Percentiles rank a stretch among this genome's conserved stretches.
Conservation (phyloP, 2,888 invertebrate genomes). For the Notodonta dromedarius region DNA sequence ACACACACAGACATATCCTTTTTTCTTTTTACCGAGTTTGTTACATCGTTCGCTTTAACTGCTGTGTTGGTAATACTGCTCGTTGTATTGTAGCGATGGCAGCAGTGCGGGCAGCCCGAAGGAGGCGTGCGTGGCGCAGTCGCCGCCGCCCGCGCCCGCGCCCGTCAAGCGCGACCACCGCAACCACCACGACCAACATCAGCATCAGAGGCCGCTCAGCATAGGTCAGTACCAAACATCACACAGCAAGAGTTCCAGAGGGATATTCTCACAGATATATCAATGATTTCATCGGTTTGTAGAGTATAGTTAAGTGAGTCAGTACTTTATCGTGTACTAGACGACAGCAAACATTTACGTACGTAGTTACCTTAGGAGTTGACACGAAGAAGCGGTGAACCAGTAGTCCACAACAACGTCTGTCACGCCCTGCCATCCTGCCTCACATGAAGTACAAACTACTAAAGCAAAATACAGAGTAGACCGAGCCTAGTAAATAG, state of each 20-base stretch:
- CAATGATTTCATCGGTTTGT: too few relatives aligned
- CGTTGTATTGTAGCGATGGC: constrained; percentile 65
- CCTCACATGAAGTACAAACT: too few relatives aligned
- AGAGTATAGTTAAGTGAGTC: too few relatives aligned
- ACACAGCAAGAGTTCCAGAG: background rate
- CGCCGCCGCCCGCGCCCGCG: constrained; percentile 65
- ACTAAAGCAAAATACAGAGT: background rate
- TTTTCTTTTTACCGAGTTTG: too few relatives aligned
- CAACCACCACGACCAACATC: constrained; percentile 33
- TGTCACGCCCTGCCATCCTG: too few relatives aligned
- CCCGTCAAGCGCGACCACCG: constrained; percentile 53
- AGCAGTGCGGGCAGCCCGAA: constrained; percentile 80
- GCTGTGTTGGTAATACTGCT: background rate
- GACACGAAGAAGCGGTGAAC: too few relatives aligned
- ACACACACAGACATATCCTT: too few relatives aligned
- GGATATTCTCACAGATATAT: background rate
- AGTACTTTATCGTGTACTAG: too few relatives aligned
- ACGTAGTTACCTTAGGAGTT: too few relatives aligned
- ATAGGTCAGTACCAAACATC: constrained; percentile 21
- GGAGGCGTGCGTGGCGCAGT: constrained; percentile 74
- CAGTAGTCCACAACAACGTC: too few relatives aligned
- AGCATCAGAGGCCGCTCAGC: constrained; percentile 39
- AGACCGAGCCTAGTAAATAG: background rate
- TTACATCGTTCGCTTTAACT: background rate
- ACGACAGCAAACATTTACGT: too few relatives aligned